phyloP scores from a whole-genome alignment of 2,888 invertebrate genomes.

The Drosophila robusta region DNA sequence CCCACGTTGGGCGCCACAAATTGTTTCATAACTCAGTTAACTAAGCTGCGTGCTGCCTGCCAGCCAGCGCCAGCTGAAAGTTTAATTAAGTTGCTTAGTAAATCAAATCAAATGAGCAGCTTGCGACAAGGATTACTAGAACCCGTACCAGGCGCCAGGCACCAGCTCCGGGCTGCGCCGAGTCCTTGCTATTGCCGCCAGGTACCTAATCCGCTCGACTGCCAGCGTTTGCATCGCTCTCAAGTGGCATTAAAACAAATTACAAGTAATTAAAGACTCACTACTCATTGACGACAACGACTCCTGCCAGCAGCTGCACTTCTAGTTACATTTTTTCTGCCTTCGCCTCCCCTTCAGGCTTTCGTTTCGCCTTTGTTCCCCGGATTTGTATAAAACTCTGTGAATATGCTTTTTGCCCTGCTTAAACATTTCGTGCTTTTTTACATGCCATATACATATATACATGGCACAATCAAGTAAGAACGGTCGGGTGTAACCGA shows the following conservation, averaged over 20 bases:
- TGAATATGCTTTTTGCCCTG: neutral
- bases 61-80: slow-evolving; percentile 49
- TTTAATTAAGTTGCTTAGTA: slow-evolving; percentile 76
- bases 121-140: slow-evolving; percentile 56
- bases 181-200: slow-evolving; percentile 14
- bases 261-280: slow-evolving; percentile 77
- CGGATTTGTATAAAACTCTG: neutral
- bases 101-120: slow-evolving; percentile 77
- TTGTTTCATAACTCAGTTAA: slow-evolving; percentile 78
- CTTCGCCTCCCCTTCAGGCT: neutral
- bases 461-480: too few relatives aligned
- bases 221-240: slow-evolving; percentile 51
- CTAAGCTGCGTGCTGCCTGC: slow-evolving; percentile 11
- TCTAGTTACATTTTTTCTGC: slow-evolving; percentile 6
- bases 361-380: neutral
- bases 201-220: slow-evolving; percentile 55
- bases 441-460: too few relatives aligned
- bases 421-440: neutral
- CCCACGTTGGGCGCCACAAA: slow-evolving; percentile 36
- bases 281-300: slow-evolving; percentile 57
- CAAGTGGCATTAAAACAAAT: slow-evolving; percentile 81
- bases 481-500: too few relatives aligned
- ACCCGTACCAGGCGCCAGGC: slow-evolving; percentile 16
- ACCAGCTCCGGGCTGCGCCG: neutral
- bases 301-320: slow-evolving; percentile 25